Conservation (phyloP, 2,113 vertebrate species). For the Hylia prasina region DNA sequence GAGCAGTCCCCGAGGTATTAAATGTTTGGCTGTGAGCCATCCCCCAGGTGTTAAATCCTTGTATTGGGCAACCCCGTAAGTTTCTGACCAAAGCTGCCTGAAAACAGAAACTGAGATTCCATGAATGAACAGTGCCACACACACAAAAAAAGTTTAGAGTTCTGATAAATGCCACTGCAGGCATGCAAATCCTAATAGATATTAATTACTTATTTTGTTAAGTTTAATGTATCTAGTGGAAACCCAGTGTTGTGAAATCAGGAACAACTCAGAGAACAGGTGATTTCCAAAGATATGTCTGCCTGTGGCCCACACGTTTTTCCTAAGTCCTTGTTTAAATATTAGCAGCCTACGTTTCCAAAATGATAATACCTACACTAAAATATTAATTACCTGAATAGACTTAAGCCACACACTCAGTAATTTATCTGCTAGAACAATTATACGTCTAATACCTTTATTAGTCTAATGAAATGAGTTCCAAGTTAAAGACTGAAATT, state of each 20-base stretch:
- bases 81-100: not conserved
- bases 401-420: not conserved
- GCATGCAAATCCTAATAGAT: not conserved
- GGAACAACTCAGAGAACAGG: not conserved
- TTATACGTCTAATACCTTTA: not conserved
- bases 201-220: not conserved
- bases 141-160: not conserved
- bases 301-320: not conserved
- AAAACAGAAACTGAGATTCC: not conserved
- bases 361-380: not conserved
- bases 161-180: not conserved
- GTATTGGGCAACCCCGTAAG: accelerated
- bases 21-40: not conserved
- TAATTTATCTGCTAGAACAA: not conserved
- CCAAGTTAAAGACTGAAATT: not conserved
- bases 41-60: not conserved
- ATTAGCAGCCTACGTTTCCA: not conserved
- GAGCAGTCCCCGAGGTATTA: not conserved
- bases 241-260: not conserved
- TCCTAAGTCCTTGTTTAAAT: not conserved
- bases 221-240: not conserved
- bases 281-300: not conserved
- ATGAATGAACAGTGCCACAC: not conserved
- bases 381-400: not conserved
- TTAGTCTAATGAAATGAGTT: not conserved